phyloP scores from a whole-genome alignment of 2,888 invertebrate species.

The Phyllotreta striolata region DNA sequence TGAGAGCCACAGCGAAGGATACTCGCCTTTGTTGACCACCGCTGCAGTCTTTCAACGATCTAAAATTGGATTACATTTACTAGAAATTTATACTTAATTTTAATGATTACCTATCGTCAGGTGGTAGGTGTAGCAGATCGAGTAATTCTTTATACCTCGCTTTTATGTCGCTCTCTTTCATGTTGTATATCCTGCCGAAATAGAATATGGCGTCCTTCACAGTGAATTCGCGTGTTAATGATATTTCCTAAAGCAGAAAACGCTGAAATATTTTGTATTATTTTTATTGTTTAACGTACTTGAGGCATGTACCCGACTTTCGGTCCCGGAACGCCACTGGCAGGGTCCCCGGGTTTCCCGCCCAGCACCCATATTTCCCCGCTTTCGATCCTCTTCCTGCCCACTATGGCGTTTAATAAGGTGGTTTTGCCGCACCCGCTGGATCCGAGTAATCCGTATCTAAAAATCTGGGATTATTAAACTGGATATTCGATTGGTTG shows the following conservation, averaged over 20 bases:
- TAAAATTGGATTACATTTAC: constrained; percentile 29
- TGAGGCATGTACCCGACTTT: constrained; percentile 73
- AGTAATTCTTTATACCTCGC: constrained; percentile 74
- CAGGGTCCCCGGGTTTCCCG: constrained; percentile 79
- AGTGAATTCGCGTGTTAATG: constrained; percentile 79
- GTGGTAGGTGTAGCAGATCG: constrained; percentile 79
- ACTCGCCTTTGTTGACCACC: constrained; percentile 92
- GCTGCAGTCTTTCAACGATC: constrained; percentile 74
- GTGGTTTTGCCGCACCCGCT: constrained; percentile 94
- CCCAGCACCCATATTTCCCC: constrained; percentile 88
- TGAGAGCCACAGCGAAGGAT: constrained; percentile 86
- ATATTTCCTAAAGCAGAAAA: constrained; percentile 71
- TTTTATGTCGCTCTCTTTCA: constrained; percentile 70
- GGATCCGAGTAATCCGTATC: constrained; percentile 88
- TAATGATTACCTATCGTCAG: constrained; percentile 62
- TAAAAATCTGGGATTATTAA: constrained; percentile 53
- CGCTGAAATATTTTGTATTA: not conserved
- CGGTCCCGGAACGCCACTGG: constrained; percentile 86
- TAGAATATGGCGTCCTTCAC: constrained; percentile 85
- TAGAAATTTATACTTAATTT: not conserved
- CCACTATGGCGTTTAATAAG: constrained; percentile 83
- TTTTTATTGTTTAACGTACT: constrained; percentile 31
- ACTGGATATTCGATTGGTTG: not conserved
- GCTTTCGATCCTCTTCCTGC: constrained; percentile 77
- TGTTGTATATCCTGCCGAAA: constrained; percentile 86